A percentile compares a stretch with the other conserved stretches of the same genome.
phyloP scores from a whole-genome alignment of 2,888 invertebrate species.

The Drosophila acutilabella region DNA sequence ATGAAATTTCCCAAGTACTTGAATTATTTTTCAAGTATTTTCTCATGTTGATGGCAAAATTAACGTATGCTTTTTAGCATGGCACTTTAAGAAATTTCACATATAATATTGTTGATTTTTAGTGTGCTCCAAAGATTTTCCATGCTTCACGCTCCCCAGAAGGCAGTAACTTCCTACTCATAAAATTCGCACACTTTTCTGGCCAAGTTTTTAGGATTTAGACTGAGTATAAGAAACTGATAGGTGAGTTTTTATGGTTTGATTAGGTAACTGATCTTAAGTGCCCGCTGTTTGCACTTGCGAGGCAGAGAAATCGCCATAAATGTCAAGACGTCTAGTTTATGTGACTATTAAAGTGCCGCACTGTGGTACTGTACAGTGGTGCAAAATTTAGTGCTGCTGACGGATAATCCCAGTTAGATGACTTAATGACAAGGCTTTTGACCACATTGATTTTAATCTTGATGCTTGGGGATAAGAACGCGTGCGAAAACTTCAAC shows the following conservation, averaged over 20 bases:
- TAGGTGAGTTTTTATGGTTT: constrained; percentile 42
- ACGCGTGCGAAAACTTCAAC: constrained; percentile 64
- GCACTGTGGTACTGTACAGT: constrained; percentile 21
- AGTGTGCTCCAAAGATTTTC: too few relatives aligned
- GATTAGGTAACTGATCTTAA: constrained; percentile 24
- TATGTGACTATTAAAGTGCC: constrained; percentile 60
- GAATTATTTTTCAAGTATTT: neutral
- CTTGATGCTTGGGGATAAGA: constrained; percentile 31
- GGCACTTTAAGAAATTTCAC: neutral
- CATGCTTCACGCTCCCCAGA: too few relatives aligned
- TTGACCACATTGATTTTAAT: constrained; percentile 38
- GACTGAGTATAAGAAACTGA: constrained; percentile 12
- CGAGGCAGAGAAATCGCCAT: constrained; percentile 31
- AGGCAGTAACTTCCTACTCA: too few relatives aligned
- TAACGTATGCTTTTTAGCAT: neutral
- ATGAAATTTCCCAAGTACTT: neutral
- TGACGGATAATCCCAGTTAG: constrained; percentile 51
- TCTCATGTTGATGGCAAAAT: neutral
- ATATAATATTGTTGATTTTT: too few relatives aligned
- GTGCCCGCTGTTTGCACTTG: constrained; percentile 17
- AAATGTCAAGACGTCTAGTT: constrained; percentile 62
- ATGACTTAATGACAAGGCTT: constrained; percentile 64
- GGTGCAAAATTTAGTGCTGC: constrained; percentile 16
- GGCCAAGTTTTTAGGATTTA: constrained; percentile 3
- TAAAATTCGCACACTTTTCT: neutral